Percentiles rank a stretch among this genome's conserved stretches.
phyloP scores from a whole-genome alignment of 1,140 invertebrate species.

The Aphaenogaster floridana region DNA sequence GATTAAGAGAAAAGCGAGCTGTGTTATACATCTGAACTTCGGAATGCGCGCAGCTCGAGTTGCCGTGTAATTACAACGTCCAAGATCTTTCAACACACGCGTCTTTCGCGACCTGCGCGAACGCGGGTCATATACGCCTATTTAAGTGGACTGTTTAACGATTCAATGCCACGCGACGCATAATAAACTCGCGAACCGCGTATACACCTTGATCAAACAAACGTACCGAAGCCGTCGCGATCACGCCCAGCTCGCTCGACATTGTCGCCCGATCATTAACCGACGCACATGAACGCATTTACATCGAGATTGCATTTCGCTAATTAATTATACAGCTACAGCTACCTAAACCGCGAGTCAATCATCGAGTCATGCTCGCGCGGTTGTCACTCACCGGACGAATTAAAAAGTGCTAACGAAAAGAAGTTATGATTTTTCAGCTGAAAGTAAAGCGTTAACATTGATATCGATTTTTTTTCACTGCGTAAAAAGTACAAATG shows the following conservation, averaged over 20 bases:
- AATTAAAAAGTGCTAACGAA: slow-evolving; percentile 9
- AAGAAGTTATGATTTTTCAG: background rate
- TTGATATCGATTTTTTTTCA: slow-evolving; percentile 4
- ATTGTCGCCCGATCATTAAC: slow-evolving; percentile 55
- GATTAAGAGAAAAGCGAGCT: background rate
- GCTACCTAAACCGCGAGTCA: slow-evolving; percentile 32
- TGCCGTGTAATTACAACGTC: background rate
- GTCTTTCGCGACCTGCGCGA: slow-evolving; percentile 14
- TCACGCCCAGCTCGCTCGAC: slow-evolving; percentile 49
- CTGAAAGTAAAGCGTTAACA: background rate
- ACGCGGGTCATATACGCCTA: slow-evolving; percentile 31
- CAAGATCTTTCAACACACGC: slow-evolving; percentile 10
- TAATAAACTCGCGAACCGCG: slow-evolving; percentile 45
- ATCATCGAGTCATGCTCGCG: slow-evolving; percentile 39
- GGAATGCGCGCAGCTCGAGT: background rate
- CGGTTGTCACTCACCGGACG: background rate
- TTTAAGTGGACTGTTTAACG: slow-evolving; percentile 59
- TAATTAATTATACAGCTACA: slow-evolving; percentile 58
- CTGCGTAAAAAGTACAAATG: background rate
- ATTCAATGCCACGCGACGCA: slow-evolving; percentile 50
- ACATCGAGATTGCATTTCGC: slow-evolving; percentile 60
- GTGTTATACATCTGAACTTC: background rate
- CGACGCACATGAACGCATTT: slow-evolving; percentile 51
- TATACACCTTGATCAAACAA: slow-evolving; percentile 58
- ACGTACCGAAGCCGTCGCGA: slow-evolving; percentile 52